A percentile compares a stretch with the other conserved stretches of the same genome.
These are phyloP conservation scores for Acanthaster planci DNA, from an alignment of 35 echinoderm and acorn worm genomes.

Conservation along the genomic window DNA sequence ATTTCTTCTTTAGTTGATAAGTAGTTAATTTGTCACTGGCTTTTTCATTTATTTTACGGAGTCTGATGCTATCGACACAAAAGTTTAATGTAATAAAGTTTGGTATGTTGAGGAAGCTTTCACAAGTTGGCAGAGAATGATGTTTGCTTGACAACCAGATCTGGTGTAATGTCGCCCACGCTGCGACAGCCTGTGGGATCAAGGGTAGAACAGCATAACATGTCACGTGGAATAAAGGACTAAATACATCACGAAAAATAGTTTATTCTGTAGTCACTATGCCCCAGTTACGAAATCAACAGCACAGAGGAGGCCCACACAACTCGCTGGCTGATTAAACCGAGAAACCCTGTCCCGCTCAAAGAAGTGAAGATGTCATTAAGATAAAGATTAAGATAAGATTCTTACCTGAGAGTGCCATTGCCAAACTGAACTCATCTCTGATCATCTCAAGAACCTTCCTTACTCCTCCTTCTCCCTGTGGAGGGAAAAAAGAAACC, in stretches of 20 bases:
- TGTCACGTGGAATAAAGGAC: background rate
- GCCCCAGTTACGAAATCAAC: background rate
- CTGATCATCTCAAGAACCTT: conserved; percentile 56
- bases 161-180: background rate
- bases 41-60: too few species aligned
- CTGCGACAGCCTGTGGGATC: background rate
- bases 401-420: conserved; percentile 63
- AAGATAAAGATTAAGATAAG: background rate
- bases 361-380: background rate
- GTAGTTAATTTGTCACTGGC: too few species aligned
- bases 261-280: background rate
- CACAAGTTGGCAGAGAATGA: background rate
- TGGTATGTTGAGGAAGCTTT: too few species aligned
- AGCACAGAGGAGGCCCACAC: too few species aligned
- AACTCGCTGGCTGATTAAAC: too few species aligned
- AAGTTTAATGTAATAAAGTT: too few species aligned
- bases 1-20: too few species aligned
- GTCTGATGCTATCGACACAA: too few species aligned
- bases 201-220: background rate
- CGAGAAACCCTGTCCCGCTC: background rate
- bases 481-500: background rate
- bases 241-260: background rate
- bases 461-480: conserved; percentile 69
- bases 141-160: background rate
- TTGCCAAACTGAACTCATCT: conserved; percentile 72